Conservation (phyloP, 2,797 vertebrate genomes). For the Hoplostethus mediterraneus region DNA sequence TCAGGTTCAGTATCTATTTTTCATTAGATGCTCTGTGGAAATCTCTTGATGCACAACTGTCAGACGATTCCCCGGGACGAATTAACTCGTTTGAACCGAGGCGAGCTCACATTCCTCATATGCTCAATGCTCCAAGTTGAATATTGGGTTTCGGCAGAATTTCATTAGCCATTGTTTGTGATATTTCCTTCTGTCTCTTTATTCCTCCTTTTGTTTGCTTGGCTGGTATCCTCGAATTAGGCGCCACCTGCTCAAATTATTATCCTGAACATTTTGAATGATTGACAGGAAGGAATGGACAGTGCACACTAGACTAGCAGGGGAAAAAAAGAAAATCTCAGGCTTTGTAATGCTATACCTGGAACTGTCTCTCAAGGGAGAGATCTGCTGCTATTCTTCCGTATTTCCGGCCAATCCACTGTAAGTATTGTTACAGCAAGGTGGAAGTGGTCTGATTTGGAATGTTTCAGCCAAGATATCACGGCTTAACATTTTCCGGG, state of each 20-base stretch:
- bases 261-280: slow-evolving; percentile 23
- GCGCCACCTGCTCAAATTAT: slow-evolving; percentile 27
- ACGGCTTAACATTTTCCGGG: slow-evolving; percentile 15
- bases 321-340: slow-evolving; percentile 21
- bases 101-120: slow-evolving; percentile 8
- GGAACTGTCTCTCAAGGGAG: slow-evolving; percentile 10
- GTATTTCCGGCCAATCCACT: neutral
- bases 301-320: neutral
- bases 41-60: slow-evolving; percentile 44
- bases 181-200: neutral
- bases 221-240: slow-evolving; percentile 19
- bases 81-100: slow-evolving; percentile 43
- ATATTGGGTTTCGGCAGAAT: slow-evolving; percentile 50
- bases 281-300: slow-evolving; percentile 25
- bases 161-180: slow-evolving; percentile 28
- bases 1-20: slow-evolving; percentile 42
- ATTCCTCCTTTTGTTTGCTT: slow-evolving; percentile 37
- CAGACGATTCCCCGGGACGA: slow-evolving; percentile 38
- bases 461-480: slow-evolving; percentile 18
- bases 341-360: neutral
- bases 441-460: slow-evolving; percentile 18
- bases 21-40: slow-evolving; percentile 44
- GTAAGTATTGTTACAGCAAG: neutral
- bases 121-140: slow-evolving; percentile 22
- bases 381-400: slow-evolving; percentile 13